These are phyloP conservation scores for Noctua janthe DNA, from an alignment of 2,888 invertebrate species.

Conservation along the genomic window DNA sequence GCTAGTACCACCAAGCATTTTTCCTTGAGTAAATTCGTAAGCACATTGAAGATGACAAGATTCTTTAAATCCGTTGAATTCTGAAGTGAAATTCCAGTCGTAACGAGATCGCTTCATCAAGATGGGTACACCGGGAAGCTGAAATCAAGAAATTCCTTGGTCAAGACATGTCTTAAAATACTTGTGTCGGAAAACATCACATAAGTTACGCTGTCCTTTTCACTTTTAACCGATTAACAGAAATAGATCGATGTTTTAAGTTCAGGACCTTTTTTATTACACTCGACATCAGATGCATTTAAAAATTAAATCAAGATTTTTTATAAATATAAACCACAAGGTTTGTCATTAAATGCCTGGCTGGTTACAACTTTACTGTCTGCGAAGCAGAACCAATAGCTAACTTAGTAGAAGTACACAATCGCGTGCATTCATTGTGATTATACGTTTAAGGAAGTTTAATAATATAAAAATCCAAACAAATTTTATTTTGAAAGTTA, in stretches of 20 bases:
- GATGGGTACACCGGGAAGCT: conserved; percentile 71
- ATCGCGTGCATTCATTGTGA: not conserved
- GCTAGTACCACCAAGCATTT: conserved; percentile 76
- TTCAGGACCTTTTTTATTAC: not conserved
- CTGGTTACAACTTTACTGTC: not conserved
- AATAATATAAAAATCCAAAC: not conserved
- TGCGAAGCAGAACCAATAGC: not conserved
- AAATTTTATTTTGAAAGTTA: not conserved
- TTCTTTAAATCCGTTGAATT: conserved; percentile 60
- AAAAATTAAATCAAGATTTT: not conserved
- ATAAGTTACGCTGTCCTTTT: too few species aligned
- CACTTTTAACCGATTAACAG: not conserved
- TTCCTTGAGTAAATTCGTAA: conserved; percentile 69
- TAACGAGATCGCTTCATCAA: conserved; percentile 62
- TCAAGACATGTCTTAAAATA: not conserved
- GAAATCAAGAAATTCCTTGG: conserved; percentile 17
- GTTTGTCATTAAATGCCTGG: not conserved
- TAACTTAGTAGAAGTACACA: not conserved
- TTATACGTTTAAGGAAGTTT: not conserved
- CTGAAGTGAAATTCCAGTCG: conserved; percentile 75
- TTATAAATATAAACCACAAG: not conserved
- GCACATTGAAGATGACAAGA: conserved; percentile 49
- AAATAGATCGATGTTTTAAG: not conserved
- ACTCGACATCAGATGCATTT: not conserved
- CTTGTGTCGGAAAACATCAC: not conserved